Base-by-base conservation (phyloP, 2,888 invertebrate genomes). In the Drosophila mercatorum region DNA sequence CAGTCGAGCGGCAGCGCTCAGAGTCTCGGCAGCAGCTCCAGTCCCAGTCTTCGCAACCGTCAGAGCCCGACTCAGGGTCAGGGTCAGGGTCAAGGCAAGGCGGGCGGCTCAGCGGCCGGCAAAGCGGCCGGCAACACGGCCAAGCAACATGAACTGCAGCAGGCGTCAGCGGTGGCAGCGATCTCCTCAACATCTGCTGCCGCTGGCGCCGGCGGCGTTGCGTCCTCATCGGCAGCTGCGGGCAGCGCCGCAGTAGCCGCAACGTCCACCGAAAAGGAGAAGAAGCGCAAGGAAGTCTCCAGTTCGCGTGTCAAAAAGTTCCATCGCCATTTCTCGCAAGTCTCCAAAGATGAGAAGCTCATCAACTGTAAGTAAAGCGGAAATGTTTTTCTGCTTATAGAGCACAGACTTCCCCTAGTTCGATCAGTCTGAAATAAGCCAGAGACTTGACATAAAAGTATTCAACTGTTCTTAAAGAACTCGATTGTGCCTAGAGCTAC, bases 241-340 rank as follows among this genome's bases (percentile, higher is more conserved):
- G 78, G 55, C 47, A 38, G 62, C 55, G 22, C 64, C 55, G 11
- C 64, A 36, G 46, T 36, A 62, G 12, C 34, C 22, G 65, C 56
- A 58, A 78, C 68, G 75, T 76, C 75, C 46, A 79, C 78, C 59
- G 75, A 69, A 2, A 85, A 92, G 72, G 92, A 92, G 67, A 93
- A 92, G 80, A 93, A 93, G 73, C 90, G 92, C 75, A 93, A 93
- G 75, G 92, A 92, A 68, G 88, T 92, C 40, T 92, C 92, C 63
- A 92, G 92, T 69, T 92, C 96, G 55, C 94, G 97, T 49, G 97
- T 97, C 93, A 97, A 97, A 93, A 97, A 97, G 93, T 98, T 98
- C 93, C 96, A 96, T 91, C 94, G 97, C 75, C 96, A 97, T 93
- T 97, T 98, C 93, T 95, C 95, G 80, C 95, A 96, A 92, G 97